Evolutionary conservation across 1,140 invertebrate species (phyloP).

Genomic region (Pinna nobilis): DNA sequence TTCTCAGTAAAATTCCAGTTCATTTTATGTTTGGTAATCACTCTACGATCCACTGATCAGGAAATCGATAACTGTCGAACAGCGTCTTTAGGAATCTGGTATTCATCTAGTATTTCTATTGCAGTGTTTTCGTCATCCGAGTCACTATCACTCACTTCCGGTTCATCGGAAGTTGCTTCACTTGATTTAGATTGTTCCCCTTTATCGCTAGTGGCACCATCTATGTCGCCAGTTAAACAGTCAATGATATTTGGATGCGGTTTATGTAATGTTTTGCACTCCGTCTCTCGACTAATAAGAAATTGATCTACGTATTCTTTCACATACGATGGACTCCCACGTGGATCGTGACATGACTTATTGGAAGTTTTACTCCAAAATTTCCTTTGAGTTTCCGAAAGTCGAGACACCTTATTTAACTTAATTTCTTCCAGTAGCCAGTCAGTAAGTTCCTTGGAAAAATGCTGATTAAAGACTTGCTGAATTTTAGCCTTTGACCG

Average conservation of each 20-base stretch:
- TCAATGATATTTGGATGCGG: constrained; percentile 71
- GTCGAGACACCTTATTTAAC: constrained; percentile 64
- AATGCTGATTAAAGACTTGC: constrained; percentile 60
- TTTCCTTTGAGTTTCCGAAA: constrained; percentile 55
- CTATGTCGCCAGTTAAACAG: constrained; percentile 35
- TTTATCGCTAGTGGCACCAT: constrained; percentile 16
- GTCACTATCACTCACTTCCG: not conserved
- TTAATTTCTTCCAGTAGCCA: constrained; percentile 71
- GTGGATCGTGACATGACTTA: constrained; percentile 62
- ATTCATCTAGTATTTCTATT: constrained; percentile 11
- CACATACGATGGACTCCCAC: constrained; percentile 67
- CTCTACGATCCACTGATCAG: too few species aligned
- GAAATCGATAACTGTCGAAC: not conserved
- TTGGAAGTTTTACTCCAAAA: constrained; percentile 65
- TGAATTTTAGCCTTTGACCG: constrained; percentile 61
- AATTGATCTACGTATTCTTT: constrained; percentile 57
- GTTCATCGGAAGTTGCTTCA: not conserved
- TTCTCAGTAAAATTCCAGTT: too few species aligned
- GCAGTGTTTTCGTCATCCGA: not conserved
- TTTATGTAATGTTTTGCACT: constrained; percentile 42
- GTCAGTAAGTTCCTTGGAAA: constrained; percentile 60
- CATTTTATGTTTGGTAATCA: too few species aligned
- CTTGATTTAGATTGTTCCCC: constrained; percentile 18
- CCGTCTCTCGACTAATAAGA: constrained; percentile 8
- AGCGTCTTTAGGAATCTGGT: not conserved